These are phyloP conservation scores for Ctena decussata DNA, from an alignment of 2,888 invertebrate species.

Conservation along the genomic window DNA sequence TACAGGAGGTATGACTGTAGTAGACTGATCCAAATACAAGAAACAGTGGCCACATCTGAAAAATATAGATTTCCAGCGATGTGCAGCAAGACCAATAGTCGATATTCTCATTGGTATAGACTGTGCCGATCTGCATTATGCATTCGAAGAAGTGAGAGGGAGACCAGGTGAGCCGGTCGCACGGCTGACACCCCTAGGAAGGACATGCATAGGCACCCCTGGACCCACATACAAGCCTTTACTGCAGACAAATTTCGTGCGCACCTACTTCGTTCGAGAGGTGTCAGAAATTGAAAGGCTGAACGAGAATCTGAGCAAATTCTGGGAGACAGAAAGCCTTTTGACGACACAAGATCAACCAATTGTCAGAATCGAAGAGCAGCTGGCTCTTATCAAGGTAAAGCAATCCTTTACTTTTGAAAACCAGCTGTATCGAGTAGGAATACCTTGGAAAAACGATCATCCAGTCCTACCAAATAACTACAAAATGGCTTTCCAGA, in stretches of 20 bases:
- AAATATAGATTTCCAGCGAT: conserved; percentile 32
- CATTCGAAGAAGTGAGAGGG: neutral
- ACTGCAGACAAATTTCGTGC: neutral
- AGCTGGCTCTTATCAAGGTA: neutral
- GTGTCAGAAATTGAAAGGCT: neutral
- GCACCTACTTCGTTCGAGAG: neutral
- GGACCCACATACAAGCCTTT: neutral
- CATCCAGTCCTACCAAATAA: conserved; percentile 18
- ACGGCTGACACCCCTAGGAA: conserved; percentile 49
- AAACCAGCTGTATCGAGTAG: conserved; percentile 15
- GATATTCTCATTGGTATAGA: conserved; percentile 13
- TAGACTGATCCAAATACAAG: conserved; percentile 45
- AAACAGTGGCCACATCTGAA: conserved; percentile 37
- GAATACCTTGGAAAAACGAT: conserved; percentile 41
- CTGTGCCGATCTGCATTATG: neutral
- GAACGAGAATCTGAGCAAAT: conserved; percentile 11
- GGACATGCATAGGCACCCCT: conserved; percentile 33
- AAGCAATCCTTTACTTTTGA: neutral
- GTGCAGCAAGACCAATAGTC: neutral
- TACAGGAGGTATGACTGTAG: conserved; percentile 35
- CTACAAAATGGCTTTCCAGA: conserved; percentile 30
- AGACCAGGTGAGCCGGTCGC: neutral
- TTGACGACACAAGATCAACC: neutral
- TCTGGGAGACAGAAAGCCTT: conserved; percentile 52
- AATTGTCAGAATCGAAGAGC: neutral